Base-by-base conservation (phyloP, 53 echinoderm and acorn worm genomes). In the Pentamera pediparva region DNA sequence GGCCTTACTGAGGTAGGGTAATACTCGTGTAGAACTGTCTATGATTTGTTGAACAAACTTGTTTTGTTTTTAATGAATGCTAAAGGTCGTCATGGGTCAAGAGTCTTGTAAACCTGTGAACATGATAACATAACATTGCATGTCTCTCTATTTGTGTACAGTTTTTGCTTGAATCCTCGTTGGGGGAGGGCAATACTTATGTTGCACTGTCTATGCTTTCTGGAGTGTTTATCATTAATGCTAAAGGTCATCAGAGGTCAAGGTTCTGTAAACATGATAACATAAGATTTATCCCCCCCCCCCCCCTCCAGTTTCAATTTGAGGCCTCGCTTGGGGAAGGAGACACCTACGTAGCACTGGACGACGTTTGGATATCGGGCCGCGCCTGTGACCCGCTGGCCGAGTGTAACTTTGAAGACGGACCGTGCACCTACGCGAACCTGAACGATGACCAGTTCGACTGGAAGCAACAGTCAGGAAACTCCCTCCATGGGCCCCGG, bases 381-480 rank as follows among this genome's bases (percentile, higher is more conserved):
- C 72, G 78, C 37, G 40, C 72, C 39, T 92, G 92, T 40, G 45
- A 84, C 34, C 87, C 56, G 22, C 71, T 61, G 0, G 92, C 79
- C 50, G 48, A 81, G 20, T 92, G 92, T 75, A 69, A 87, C 82
- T 92, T 92, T 85, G 92, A 92, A 45, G 56, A 49, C 47, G 84
- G 82, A 70, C 65, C 75, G 48, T 92, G 92, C 41, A 83, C 87
- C 8, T 92, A 71, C 65, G 37, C 65, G 55, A 77, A 77, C 20
- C 37, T 49, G 6, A 15, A 30, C 11, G 32, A 29, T 28, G 76
- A 79, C 40, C 54, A 86, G 30, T 83, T 86, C 41, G 80, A 87
- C 38, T 86, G 86, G 86, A 57, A 50, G 6, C 70, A 81, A 10
- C 82, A 82, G 41, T 65, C 57, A 4, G 86, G 86, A 17, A 34